Evolutionary conservation across 2,888 invertebrate species (phyloP), one percentile per base, ranked within the genome.

Genomic region (Agonopterix subpropinquella): DNA sequence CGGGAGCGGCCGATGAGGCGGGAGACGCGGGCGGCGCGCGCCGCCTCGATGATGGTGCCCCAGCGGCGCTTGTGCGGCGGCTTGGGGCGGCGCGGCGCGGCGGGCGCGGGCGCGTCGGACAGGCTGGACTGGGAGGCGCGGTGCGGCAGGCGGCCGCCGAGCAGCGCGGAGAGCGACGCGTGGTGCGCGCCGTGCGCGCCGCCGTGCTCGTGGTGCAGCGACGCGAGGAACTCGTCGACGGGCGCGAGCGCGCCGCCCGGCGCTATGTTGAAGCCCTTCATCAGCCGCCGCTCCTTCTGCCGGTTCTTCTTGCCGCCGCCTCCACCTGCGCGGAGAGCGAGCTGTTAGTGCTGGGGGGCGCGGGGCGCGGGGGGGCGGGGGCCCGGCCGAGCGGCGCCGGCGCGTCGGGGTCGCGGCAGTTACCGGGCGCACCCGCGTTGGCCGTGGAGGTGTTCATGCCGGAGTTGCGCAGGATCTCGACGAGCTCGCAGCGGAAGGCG

Each of bases 401-500:
- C 10, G 13, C n/a, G 43, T 4, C 41, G 11, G 42, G 41, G 13
- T 11, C 35, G 8, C 44, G n/a, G 44, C 35, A 10, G 36, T 73
- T 79, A 93, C 93, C 93, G 70, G 93, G 92, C 70, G 95, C 95
- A 73, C 94, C 92, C 52, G 95, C 95, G 60, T 94, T 92, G 18
- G 95, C 94, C 0, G 95, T 95, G 56, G 95, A 94, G 0, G 96
- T 96, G 81, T 96, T 96, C 96, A 97, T 97, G 67, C 98, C 98
- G 59, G 97, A 97, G 84, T 96, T 96, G 77, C 96, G 95, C 56
- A 99, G 91, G 67, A 99, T 98, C 89, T 98, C 98, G 50, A 99
- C 95, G 43, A 99, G 91, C 84, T 99, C 99, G 88, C 96, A 99
- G 59, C 98, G 94, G 90, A 99, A 98, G 28, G 98, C 97, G 57